Evolutionary conservation across 2,888 invertebrate species (phyloP).

Genomic region (Autographa pulchrina): DNA sequence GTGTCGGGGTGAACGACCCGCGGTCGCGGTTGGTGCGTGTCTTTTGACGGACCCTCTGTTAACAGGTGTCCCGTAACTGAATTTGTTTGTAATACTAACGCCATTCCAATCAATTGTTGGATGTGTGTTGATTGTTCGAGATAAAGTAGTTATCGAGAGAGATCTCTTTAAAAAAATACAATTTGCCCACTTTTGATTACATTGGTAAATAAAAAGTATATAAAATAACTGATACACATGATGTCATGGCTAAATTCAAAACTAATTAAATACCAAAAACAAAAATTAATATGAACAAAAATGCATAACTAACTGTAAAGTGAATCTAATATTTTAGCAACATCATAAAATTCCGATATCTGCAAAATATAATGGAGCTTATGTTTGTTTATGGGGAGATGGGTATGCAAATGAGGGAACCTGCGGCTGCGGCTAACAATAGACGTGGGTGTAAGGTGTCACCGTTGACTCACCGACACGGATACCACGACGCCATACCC

Average conservation of each 20-base stretch:
- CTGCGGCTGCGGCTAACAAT: constrained; percentile 63
- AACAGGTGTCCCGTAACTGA: constrained; percentile 72
- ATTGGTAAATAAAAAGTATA: constrained; percentile 6
- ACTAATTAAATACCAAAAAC: constrained; percentile 5
- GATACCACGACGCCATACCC: constrained; percentile 68
- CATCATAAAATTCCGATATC: constrained; percentile 50
- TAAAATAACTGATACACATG: constrained; percentile 33
- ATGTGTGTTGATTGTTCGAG: constrained; percentile 13
- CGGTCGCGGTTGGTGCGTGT: constrained; percentile 70
- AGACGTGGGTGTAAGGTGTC: constrained; percentile 71
- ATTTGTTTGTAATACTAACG: constrained; percentile 55
- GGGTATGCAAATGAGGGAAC: constrained; percentile 70
- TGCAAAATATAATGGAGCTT: constrained; percentile 55
- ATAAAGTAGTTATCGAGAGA: constrained; percentile 1
- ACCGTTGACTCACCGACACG: constrained; percentile 77
- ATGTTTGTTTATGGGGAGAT: constrained; percentile 66
- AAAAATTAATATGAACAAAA: constrained; percentile 23
- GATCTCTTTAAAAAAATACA: background rate
- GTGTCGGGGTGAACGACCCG: constrained; percentile 80
- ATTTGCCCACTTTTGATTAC: background rate
- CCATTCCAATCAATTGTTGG: constrained; percentile 26
- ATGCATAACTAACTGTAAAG: constrained; percentile 58
- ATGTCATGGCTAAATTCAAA: constrained; percentile 27
- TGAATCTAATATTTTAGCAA: constrained; percentile 52
- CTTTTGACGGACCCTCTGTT: constrained; percentile 74